These are phyloP conservation scores for Egretta garzetta DNA, from an alignment of 2,113 vertebrate species.

Conservation along the genomic window DNA sequence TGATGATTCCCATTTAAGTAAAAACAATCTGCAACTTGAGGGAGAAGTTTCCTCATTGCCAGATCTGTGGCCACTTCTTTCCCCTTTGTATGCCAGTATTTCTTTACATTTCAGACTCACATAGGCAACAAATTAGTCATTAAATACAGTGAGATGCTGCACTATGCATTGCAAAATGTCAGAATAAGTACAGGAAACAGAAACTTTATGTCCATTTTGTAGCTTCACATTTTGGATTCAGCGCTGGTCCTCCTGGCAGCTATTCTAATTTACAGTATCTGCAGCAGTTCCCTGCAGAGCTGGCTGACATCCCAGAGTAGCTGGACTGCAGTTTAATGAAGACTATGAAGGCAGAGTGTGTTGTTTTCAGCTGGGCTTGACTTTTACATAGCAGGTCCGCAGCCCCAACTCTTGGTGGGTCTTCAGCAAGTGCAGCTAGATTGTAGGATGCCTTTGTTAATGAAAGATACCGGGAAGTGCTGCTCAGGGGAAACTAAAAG, in stretches of 20 bases:
- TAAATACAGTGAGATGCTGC: background rate
- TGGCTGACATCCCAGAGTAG: conserved; percentile 23
- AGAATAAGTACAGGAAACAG: background rate
- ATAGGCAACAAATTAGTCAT: background rate
- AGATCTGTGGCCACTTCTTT: background rate
- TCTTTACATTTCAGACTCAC: background rate
- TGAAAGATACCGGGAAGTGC: background rate
- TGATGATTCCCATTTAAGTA: background rate
- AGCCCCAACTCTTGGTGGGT: background rate
- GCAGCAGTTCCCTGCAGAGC: background rate
- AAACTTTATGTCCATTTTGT: conserved; percentile 25
- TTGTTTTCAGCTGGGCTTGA: background rate
- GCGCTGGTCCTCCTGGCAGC: conserved; percentile 8
- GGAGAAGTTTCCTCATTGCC: background rate
- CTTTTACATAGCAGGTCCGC: background rate
- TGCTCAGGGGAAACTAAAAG: background rate
- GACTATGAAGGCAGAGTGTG: background rate
- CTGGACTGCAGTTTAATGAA: background rate
- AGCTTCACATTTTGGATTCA: conserved; percentile 22
- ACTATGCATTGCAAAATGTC: background rate
- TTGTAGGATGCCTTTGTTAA: background rate
- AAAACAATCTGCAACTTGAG: background rate
- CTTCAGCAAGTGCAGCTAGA: background rate
- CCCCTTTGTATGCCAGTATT: background rate
- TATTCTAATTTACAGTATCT: conserved; percentile 37